Evolutionary conservation across 2,113 vertebrate genomes (phyloP).

Genomic region (Ciconia boyciana): DNA sequence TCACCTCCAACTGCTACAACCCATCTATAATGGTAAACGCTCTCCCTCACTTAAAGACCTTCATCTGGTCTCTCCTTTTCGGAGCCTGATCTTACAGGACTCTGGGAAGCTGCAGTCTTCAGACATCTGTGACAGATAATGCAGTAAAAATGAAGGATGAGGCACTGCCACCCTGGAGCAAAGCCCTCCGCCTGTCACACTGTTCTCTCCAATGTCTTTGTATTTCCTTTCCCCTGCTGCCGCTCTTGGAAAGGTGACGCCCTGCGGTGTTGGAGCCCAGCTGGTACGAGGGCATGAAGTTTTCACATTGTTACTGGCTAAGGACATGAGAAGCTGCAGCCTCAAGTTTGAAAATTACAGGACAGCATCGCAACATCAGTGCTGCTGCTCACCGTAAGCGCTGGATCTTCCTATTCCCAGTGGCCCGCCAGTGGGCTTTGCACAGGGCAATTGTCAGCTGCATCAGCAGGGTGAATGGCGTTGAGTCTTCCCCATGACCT

Average conservation of each 20-base stretch:
- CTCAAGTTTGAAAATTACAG: background rate
- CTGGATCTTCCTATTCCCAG: background rate
- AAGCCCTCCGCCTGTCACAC: background rate
- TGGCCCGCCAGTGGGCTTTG: fast-evolving
- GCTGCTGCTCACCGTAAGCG: fast-evolving
- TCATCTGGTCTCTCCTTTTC: background rate
- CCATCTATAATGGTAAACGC: background rate
- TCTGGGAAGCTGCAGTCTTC: background rate
- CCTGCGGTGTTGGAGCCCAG: background rate
- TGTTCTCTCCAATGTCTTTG: fast-evolving
- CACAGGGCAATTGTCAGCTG: fast-evolving
- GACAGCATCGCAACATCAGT: fast-evolving
- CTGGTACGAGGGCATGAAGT: fast-evolving
- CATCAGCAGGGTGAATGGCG: fast-evolving
- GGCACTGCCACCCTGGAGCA: background rate
- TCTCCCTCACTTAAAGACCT: background rate
- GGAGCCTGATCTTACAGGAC: background rate
- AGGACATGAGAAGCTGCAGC: background rate
- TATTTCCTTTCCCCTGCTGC: background rate
- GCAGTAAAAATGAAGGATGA: background rate
- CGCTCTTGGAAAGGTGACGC: background rate
- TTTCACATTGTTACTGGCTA: background rate
- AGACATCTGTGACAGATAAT: background rate
- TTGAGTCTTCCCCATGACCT: background rate
- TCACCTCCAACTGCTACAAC: background rate